Evolutionary conservation across 2,888 invertebrate species (phyloP).

Genomic region (Coleophora flavipennella): DNA sequence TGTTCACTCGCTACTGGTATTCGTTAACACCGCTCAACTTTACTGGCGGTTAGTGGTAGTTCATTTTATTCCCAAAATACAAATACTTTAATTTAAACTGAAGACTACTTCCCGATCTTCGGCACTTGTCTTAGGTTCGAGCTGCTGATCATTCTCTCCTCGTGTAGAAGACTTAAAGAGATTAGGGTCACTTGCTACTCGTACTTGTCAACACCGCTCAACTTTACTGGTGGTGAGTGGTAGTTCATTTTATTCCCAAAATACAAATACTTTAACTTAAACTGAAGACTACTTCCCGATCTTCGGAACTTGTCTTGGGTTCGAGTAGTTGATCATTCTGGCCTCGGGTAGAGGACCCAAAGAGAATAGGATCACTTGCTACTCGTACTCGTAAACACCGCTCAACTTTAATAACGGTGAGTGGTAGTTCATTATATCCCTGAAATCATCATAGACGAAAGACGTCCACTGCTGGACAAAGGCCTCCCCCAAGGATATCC

Average conservation of each 20-base stretch:
- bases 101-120: conserved; percentile 87
- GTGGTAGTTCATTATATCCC: too few species aligned
- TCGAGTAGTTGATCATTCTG: conserved; percentile 82
- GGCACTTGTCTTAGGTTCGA: conserved; percentile 94
- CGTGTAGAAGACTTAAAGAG: conserved; percentile 60
- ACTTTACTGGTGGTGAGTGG: conserved; percentile 19
- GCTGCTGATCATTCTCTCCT: conserved; percentile 76
- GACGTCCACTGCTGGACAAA: too few species aligned
- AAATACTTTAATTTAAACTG: too few species aligned
- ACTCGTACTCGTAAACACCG: conserved; percentile 75
- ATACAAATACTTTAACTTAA: too few species aligned
- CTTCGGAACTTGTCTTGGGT: conserved; percentile 92
- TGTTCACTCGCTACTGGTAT: conserved; percentile 75
- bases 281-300: conserved; percentile 88
- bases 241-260: too few species aligned
- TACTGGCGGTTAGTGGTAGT: too few species aligned
- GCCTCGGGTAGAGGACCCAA: conserved; percentile 54
- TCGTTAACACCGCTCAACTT: conserved; percentile 75
- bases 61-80: too few species aligned
- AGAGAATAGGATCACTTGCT: conserved; percentile 76
- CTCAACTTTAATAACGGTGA: conserved; percentile 43
- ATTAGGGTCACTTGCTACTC: conserved; percentile 76
- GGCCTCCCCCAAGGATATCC: too few species aligned
- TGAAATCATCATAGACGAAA: too few species aligned
- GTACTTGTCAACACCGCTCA: conserved; percentile 75